Conservation (phyloP, 2,113 vertebrate species). For the Pleuronectes platessa region DNA sequence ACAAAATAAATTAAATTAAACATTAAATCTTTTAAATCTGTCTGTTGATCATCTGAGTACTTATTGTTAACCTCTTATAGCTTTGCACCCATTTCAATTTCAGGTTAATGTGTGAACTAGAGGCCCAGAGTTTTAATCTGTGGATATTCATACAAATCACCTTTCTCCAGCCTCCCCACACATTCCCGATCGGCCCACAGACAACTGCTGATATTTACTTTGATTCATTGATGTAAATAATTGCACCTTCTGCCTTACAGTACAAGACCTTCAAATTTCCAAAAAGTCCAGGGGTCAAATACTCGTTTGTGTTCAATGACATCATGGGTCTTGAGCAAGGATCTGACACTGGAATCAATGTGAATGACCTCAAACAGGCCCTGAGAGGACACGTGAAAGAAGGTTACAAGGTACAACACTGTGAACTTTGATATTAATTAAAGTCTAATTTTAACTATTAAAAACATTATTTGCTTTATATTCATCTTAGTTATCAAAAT, state of each 20-base stretch:
- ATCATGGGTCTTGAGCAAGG: slow-evolving; percentile 39
- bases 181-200: no score
- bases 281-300: fast-evolving
- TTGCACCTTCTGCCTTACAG: slow-evolving; percentile 17
- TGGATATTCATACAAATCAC: no score
- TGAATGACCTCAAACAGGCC: slow-evolving; percentile 41
- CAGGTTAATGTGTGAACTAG: no score
- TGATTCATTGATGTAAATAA: not conserved
- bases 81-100: no score
- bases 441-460: not conserved
- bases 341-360: not conserved
- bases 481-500: not conserved
- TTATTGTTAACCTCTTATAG: no score
- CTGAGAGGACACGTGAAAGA: slow-evolving; percentile 49
- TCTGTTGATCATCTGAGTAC: no score
- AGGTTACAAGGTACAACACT: slow-evolving; percentile 29
- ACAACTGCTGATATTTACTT: no score
- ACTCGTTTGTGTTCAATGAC: not conserved
- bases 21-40: no score
- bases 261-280: slow-evolving; percentile 36
- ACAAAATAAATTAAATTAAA: no score
- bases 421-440: not conserved
- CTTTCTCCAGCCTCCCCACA: no score
- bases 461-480: not conserved
- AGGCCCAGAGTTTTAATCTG: no score